Conservation (phyloP, 2,888 invertebrate species). For the Liodrosophila aerea region DNA sequence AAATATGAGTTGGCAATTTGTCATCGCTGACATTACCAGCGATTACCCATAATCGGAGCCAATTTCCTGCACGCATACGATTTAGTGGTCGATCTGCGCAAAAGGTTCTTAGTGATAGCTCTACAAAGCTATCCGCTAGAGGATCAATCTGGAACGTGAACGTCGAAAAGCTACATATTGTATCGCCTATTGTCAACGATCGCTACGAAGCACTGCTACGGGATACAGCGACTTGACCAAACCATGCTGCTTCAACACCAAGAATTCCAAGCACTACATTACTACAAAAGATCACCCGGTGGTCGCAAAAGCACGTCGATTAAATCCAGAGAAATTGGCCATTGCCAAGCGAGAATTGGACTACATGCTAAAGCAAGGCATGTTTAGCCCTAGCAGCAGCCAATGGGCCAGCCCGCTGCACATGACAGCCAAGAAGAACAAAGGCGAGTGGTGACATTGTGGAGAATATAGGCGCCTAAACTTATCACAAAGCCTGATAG, state of each 20-base stretch:
- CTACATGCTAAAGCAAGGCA: conserved; percentile 36
- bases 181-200: conserved; percentile 1
- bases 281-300: conserved; percentile 31
- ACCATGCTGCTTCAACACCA: background rate
- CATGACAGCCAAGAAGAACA: conserved; percentile 26
- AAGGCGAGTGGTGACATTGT: background rate
- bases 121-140: background rate
- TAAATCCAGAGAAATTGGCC: conserved; percentile 33
- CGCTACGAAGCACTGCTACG: conserved; percentile 4
- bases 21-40: conserved; percentile 11
- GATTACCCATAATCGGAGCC: conserved; percentile 15
- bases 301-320: conserved; percentile 28
- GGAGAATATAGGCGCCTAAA: conserved; percentile 40
- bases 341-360: conserved; percentile 39
- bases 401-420: conserved; percentile 34
- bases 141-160: background rate
- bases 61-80: conserved; percentile 18
- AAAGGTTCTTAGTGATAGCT: conserved; percentile 2
- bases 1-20: conserved; percentile 6
- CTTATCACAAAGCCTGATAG: conserved; percentile 27
- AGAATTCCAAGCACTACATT: conserved; percentile 18
- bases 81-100: conserved; percentile 1
- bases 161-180: conserved; percentile 3
- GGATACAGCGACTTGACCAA: background rate
- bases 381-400: conserved; percentile 40